A percentile compares a stretch with the other conserved stretches of the same genome.
phyloP scores from a whole-genome alignment of 1,140 invertebrate species.

The Brachionus sp. region DNA sequence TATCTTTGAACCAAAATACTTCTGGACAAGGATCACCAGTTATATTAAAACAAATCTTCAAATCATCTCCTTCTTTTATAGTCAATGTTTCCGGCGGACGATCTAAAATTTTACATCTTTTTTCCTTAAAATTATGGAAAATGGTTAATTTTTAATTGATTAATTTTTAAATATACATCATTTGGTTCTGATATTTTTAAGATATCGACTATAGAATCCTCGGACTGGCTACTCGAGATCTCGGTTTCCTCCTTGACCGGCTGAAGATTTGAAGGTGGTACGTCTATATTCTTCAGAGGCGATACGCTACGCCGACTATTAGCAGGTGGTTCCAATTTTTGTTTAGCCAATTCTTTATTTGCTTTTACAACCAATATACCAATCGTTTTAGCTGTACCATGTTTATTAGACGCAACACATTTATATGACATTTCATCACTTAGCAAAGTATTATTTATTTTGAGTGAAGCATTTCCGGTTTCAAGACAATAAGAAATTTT shows the following conservation, averaged over 20 bases:
- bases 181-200: background rate
- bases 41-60: constrained; percentile 20
- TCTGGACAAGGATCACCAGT: background rate
- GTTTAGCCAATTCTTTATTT: background rate
- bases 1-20: constrained; percentile 39
- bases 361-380: constrained; percentile 19
- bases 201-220: background rate
- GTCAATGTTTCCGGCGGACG: background rate
- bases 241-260: constrained; percentile 35
- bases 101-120: background rate
- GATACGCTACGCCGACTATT: constrained; percentile 11
- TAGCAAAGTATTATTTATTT: background rate
- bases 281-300: constrained; percentile 34
- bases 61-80: background rate
- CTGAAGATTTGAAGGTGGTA: constrained; percentile 23
- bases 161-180: background rate
- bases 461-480: background rate
- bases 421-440: constrained; percentile 38
- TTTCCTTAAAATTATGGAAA: background rate
- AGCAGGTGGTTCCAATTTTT: background rate
- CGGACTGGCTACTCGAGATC: background rate
- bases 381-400: constrained; percentile 8
- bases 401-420: constrained; percentile 32
- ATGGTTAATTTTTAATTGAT: background rate
- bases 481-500: background rate